Evolutionary conservation across 2,797 vertebrate genomes (phyloP).

Genomic region (Diglossa cyanea): DNA sequence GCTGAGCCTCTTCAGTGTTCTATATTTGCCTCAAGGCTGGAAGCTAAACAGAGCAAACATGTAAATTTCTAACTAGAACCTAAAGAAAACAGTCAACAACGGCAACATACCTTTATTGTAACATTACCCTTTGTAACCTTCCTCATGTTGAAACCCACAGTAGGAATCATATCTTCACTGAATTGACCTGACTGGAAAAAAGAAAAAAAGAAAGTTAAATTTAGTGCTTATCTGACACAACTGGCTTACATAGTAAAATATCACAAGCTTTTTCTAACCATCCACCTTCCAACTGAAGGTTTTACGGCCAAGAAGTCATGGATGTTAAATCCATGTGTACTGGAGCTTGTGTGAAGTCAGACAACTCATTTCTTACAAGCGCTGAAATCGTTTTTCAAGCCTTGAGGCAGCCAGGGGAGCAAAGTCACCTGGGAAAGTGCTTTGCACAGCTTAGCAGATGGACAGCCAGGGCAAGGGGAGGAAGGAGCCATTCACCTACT

Average conservation of each 20-base stretch:
- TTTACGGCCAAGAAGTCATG: background rate
- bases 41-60: background rate
- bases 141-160: slow-evolving; percentile 99
- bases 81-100: background rate
- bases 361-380: background rate
- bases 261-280: background rate
- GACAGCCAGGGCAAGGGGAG: background rate
- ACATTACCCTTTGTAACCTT: slow-evolving; percentile 99
- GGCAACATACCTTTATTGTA: slow-evolving; percentile 91
- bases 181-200: slow-evolving; percentile 91
- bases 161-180: slow-evolving; percentile 99
- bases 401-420: background rate
- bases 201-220: background rate
- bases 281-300: background rate
- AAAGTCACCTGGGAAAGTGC: background rate
- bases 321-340: background rate
- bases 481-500: background rate
- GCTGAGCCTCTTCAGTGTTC: slow-evolving; percentile 3
- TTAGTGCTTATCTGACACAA: background rate
- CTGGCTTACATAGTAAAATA: background rate
- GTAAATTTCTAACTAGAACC: background rate
- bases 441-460: background rate
- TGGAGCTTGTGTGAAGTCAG: background rate
- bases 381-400: background rate
- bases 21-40: background rate